Conservation (phyloP, 2,113 vertebrate species). For the Protobothrops flavoviridis region DNA sequence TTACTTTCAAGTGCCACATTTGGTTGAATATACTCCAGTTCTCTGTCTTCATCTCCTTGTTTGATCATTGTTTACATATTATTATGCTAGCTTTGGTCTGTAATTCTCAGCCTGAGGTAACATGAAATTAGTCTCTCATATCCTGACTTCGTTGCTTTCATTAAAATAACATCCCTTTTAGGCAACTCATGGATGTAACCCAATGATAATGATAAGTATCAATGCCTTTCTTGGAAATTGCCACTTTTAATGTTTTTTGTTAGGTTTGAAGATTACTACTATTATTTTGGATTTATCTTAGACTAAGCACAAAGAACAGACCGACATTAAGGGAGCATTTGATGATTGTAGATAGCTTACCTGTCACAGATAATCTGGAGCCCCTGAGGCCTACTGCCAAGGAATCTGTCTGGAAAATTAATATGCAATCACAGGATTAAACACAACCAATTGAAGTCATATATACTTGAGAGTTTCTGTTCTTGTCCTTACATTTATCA, state of each 20-base stretch:
- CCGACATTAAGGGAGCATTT: conserved; percentile 43
- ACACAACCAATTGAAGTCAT: conserved; percentile 46
- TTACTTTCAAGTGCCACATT: not conserved
- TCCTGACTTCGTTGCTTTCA: not conserved
- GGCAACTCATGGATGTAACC: not conserved
- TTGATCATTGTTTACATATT: conserved; percentile 58
- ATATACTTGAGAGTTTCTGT: conserved; percentile 52
- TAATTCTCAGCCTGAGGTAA: not conserved
- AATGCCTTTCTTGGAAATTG: conserved; percentile 37
- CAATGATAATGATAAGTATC: not conserved
- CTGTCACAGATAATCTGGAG: conserved; percentile 81
- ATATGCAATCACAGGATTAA: conserved; percentile 55
- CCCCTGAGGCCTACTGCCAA: conserved; percentile 69
- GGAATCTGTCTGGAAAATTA: conserved; percentile 73
- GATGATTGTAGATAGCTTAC: conserved; percentile 66
- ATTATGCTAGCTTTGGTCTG: not conserved
- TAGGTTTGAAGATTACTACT: conserved; percentile 52
- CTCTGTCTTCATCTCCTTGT: conserved; percentile 49
- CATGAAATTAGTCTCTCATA: not conserved
- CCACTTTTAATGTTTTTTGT: conserved; percentile 42
- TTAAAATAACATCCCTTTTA: not conserved
- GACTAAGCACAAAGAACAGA: conserved; percentile 55
- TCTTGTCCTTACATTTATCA: conserved; percentile 47
- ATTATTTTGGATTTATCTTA: not conserved
- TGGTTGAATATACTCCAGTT: not conserved